phyloP scores from a whole-genome alignment of 2,888 invertebrate genomes.

The Odontothrips loti region DNA sequence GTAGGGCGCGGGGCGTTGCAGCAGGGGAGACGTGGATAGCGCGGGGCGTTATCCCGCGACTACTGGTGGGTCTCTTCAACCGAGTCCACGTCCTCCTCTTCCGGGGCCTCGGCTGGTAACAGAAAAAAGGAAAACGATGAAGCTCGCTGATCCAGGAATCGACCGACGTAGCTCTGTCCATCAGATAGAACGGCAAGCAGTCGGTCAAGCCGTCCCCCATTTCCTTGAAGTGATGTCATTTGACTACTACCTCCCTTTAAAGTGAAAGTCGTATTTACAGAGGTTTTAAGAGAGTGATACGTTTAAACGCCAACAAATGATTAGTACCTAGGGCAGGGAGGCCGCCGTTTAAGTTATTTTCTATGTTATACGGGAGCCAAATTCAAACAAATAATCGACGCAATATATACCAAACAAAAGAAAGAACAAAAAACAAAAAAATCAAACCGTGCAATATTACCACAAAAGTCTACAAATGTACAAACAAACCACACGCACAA shows the following conservation, averaged over 20 bases:
- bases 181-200: too few species aligned
- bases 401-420: not conserved
- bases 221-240: too few species aligned
- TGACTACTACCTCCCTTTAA: too few species aligned
- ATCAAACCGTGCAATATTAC: not conserved
- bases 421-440: slow-evolving; percentile 8
- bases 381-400: not conserved
- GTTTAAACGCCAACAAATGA: not conserved
- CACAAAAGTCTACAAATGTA: not conserved
- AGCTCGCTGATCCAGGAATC: too few species aligned
- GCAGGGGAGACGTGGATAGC: not conserved
- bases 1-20: not conserved
- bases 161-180: too few species aligned
- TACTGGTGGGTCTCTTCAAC: not conserved
- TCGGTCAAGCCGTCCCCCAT: too few species aligned
- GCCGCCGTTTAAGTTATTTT: not conserved
- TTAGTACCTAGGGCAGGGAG: not conserved
- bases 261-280: not conserved
- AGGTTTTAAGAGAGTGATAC: not conserved
- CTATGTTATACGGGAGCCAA: not conserved
- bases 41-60: too few species aligned
- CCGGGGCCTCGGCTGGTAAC: not conserved
- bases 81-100: not conserved
- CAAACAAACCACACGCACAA: not conserved
- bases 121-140: not conserved